Evolutionary conservation across 2,888 invertebrate genomes (phyloP).

Genomic region (Tineola bisselliella): DNA sequence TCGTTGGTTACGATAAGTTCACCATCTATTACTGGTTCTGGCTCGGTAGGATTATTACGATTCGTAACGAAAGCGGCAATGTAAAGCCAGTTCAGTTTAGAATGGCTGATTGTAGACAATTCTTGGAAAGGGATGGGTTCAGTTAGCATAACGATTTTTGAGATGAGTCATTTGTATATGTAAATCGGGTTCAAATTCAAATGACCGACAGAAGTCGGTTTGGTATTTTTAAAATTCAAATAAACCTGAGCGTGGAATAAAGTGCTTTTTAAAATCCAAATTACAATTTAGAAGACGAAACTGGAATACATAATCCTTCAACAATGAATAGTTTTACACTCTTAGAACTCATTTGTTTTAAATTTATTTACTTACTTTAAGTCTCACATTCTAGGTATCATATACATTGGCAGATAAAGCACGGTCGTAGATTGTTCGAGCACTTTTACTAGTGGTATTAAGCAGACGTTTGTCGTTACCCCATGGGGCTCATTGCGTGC

Average conservation of each 20-base stretch:
- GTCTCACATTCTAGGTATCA: too few relatives aligned
- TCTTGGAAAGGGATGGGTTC: slow-evolving; percentile 10
- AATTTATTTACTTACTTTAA: background rate
- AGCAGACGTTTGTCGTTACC: too few relatives aligned
- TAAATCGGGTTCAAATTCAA: slow-evolving; percentile 14
- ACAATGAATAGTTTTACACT: background rate
- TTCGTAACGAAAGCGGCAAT: slow-evolving; percentile 5
- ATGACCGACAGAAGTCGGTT: background rate
- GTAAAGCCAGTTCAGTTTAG: background rate
- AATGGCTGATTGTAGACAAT: background rate
- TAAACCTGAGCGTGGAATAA: background rate
- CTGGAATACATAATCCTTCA: background rate
- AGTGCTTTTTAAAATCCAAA: slow-evolving; percentile 8
- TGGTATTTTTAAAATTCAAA: slow-evolving; percentile 11
- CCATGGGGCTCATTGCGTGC: too few relatives aligned
- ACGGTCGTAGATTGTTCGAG: too few relatives aligned
- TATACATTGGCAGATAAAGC: too few relatives aligned
- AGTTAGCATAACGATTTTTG: slow-evolving; percentile 12
- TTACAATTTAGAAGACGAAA: slow-evolving; percentile 4
- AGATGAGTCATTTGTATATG: slow-evolving; percentile 15
- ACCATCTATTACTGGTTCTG: background rate
- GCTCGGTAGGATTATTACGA: background rate
- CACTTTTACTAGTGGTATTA: too few relatives aligned
- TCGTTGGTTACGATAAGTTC: background rate
- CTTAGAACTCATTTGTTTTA: background rate